Conservation (phyloP, 2,888 invertebrate species). For the Lymantria monacha region DNA sequence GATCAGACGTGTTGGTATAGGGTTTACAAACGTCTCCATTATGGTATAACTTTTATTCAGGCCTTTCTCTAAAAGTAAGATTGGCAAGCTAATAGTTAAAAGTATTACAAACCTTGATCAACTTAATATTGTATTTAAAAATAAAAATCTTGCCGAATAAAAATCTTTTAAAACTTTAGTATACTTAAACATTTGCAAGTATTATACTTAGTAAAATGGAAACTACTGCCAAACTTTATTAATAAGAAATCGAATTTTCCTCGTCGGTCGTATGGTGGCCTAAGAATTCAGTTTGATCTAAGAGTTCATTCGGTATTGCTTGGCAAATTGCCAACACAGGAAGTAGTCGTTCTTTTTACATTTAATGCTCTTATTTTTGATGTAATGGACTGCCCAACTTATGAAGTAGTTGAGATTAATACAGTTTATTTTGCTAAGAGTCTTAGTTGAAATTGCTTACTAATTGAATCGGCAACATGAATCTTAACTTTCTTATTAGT, state of each 20-base stretch:
- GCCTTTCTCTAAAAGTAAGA: too few relatives aligned
- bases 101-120: too few relatives aligned
- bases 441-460: constrained; percentile 61
- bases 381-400: constrained; percentile 61
- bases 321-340: constrained; percentile 59
- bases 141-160: not conserved
- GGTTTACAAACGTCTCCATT: too few relatives aligned
- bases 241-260: constrained; percentile 36
- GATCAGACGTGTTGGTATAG: too few relatives aligned
- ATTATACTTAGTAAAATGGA: constrained; percentile 21
- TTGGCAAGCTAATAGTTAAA: too few relatives aligned
- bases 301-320: constrained; percentile 40
- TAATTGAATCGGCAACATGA: constrained; percentile 27
- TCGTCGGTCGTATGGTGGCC: constrained; percentile 37
- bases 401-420: constrained; percentile 61
- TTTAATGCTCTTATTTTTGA: constrained; percentile 76
- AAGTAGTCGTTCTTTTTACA: constrained; percentile 59
- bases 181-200: constrained; percentile 17
- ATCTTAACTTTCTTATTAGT: constrained; percentile 20
- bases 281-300: constrained; percentile 41
- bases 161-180: constrained; percentile 18
- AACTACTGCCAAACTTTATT: constrained; percentile 26
- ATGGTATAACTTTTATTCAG: too few relatives aligned
- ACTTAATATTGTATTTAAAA: too few relatives aligned
- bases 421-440: constrained; percentile 67